These are phyloP conservation scores for Cryptoprocta ferox DNA, from an alignment of 2,797 vertebrate species.

Conservation along the genomic window DNA sequence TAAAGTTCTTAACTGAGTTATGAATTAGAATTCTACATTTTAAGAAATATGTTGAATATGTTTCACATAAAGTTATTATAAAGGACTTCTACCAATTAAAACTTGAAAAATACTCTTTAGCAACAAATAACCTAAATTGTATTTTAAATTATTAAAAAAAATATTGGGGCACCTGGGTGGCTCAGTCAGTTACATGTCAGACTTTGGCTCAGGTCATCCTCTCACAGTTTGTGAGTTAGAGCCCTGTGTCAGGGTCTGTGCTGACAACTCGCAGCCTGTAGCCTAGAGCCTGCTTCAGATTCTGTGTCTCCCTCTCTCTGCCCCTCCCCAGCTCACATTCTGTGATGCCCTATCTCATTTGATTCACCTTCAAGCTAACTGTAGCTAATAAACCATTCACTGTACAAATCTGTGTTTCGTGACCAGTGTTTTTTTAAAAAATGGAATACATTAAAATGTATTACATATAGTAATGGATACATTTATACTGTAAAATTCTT, in stretches of 20 bases:
- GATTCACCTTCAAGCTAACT: neutral
- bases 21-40: slow-evolving; percentile 25
- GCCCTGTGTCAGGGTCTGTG: no score
- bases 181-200: no score
- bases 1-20: neutral
- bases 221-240: no score
- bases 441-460: neutral
- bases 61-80: slow-evolving; percentile 5
- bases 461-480: neutral
- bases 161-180: no score
- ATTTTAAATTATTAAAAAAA: neutral
- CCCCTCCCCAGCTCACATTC: no score
- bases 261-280: no score
- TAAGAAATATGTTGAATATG: slow-evolving; percentile 17
- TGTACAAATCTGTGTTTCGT: neutral
- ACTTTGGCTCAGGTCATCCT: no score
- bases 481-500: neutral
- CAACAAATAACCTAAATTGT: neutral
- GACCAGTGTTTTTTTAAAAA: neutral
- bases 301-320: no score
- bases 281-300: no score
- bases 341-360: neutral
- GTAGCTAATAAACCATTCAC: neutral
- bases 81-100: neutral
- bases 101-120: slow-evolving; percentile 42